Evolutionary conservation across 1,140 invertebrate genomes (phyloP).

Genomic region (Tetramorium simillimum): DNA sequence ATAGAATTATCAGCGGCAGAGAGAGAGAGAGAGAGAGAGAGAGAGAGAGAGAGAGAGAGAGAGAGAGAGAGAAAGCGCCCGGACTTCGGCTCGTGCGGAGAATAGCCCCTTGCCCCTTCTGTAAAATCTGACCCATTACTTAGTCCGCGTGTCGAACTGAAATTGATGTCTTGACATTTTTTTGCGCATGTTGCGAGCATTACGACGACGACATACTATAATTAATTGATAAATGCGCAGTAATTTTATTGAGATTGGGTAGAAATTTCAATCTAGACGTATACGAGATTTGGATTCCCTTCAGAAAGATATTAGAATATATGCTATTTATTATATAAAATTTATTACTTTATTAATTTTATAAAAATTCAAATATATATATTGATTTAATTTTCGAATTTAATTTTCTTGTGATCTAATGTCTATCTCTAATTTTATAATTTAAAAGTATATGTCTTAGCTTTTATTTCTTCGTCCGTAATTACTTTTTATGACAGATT

Average conservation of each 20-base stretch:
- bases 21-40: conserved; percentile 12
- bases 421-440: not conserved
- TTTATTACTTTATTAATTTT: not conserved
- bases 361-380: not conserved
- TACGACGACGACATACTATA: not conserved
- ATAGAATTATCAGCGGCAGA: conserved; percentile 82
- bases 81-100: conserved; percentile 35
- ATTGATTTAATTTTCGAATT: not conserved
- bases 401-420: not conserved
- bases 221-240: not conserved
- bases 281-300: not conserved
- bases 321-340: not conserved
- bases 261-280: not conserved
- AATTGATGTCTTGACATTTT: conserved; percentile 36
- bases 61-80: not conserved
- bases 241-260: not conserved
- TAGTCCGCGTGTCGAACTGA: not conserved
- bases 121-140: conserved; percentile 11
- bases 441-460: not conserved
- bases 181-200: not conserved
- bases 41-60: not conserved
- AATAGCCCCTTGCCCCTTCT: not conserved
- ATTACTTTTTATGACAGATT: not conserved
- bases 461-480: not conserved
- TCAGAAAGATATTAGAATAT: not conserved